These are phyloP conservation scores for Sclerurus mexicanus DNA, from an alignment of 2,113 vertebrate genomes.

Conservation along the genomic window DNA sequence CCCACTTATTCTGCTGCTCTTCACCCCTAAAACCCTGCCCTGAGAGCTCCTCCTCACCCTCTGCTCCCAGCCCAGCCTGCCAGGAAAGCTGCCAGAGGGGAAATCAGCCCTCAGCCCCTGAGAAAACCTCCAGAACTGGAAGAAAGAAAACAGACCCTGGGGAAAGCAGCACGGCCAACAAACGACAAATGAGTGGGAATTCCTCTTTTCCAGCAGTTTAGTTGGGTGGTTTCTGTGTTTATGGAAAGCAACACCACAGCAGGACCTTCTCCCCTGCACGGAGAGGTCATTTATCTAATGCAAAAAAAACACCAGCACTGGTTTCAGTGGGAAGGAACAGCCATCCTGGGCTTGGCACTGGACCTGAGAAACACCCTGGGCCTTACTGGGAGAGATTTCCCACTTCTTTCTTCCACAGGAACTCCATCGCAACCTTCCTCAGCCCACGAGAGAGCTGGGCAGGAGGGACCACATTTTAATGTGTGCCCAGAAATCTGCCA, in stretches of 20 bases:
- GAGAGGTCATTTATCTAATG: neutral
- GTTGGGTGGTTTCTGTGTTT: neutral
- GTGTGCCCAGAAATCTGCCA: neutral
- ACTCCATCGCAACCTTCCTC: neutral
- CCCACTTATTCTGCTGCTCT: neutral
- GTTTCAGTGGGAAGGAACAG: neutral
- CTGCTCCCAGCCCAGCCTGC: neutral
- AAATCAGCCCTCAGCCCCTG: neutral
- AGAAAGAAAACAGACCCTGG: neutral
- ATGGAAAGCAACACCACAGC: neutral
- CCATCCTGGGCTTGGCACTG: neutral
- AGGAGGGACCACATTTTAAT: neutral
- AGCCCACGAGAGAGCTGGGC: neutral
- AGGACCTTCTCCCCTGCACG: neutral
- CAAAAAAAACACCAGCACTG: neutral
- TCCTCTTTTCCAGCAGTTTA: neutral
- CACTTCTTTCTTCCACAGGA: neutral
- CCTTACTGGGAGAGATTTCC: neutral
- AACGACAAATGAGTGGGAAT: neutral
- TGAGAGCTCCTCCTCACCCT: neutral
- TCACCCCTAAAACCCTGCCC: neutral
- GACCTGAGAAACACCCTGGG: neutral
- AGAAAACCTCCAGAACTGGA: conserved; percentile 7
- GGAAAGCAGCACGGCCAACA: neutral
- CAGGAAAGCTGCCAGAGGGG: conserved; percentile 10